phyloP scores from a whole-genome alignment of 2,888 invertebrate species.

The Tiliacea citrago region DNA sequence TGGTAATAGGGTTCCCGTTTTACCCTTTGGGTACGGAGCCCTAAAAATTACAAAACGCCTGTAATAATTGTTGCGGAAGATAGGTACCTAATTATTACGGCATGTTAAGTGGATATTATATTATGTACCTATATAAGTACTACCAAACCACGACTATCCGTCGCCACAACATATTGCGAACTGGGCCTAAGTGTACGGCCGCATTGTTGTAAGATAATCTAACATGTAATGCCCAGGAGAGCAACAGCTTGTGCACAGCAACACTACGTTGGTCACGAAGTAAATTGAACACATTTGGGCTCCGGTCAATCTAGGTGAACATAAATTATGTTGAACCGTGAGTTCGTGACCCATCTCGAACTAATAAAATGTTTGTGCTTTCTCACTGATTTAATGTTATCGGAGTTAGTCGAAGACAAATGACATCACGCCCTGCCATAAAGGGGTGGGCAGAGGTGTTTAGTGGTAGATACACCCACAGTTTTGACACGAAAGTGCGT shows the following conservation, averaged over 20 bases:
- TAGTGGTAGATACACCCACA: background rate
- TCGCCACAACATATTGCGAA: background rate
- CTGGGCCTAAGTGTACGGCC: background rate
- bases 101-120: no score
- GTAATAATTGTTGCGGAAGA: no score
- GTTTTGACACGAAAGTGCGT: no score
- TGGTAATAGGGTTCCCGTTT: no score
- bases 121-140: no score
- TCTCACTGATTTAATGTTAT: background rate
- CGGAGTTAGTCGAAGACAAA: background rate
- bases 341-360: no score
- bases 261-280: slow-evolving; percentile 39
- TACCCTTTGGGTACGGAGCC: no score
- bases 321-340: slow-evolving; percentile 17
- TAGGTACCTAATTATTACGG: no score
- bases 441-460: no score
- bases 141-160: background rate
- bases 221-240: slow-evolving; percentile 31
- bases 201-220: slow-evolving; percentile 37
- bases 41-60: no score
- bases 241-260: slow-evolving; percentile 34
- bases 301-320: slow-evolving; percentile 18
- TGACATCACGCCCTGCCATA: background rate
- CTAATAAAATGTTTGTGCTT: no score
- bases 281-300: slow-evolving; percentile 28